phyloP scores from a whole-genome alignment of 2,113 vertebrate genomes.

The Protobothrops flavoviridis region DNA sequence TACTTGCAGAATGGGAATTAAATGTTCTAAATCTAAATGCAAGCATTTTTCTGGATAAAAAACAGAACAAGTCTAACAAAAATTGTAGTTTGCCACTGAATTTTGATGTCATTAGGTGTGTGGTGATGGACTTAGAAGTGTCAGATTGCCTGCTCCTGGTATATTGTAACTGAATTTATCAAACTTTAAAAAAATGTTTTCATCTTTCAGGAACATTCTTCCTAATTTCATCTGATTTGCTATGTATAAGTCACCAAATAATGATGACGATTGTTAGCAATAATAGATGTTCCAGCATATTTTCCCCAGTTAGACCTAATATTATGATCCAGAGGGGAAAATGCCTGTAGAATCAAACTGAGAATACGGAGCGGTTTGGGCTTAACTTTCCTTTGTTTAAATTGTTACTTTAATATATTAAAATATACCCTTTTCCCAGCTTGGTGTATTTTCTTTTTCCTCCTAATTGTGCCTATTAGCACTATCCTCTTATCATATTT shows the following conservation, averaged over 20 bases:
- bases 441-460: neutral
- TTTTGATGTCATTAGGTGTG: neutral
- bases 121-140: neutral
- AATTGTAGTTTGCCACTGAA: no score
- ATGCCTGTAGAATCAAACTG: neutral
- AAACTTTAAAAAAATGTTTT: neutral
- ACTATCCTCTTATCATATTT: neutral
- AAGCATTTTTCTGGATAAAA: no score
- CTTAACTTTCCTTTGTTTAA: neutral
- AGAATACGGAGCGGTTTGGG: neutral
- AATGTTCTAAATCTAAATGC: no score
- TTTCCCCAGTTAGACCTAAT: neutral
- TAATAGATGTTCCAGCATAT: neutral
- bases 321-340: neutral
- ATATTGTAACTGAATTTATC: neutral
- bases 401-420: neutral
- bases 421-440: neutral
- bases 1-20: no score
- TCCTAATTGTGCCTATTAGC: neutral
- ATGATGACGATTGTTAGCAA: neutral
- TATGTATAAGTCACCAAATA: neutral
- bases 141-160: neutral
- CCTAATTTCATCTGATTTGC: neutral
- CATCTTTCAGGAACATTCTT: neutral
- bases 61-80: no score